Conservation (phyloP, 2,113 vertebrate genomes). For the Brienomyrus longianalis region DNA sequence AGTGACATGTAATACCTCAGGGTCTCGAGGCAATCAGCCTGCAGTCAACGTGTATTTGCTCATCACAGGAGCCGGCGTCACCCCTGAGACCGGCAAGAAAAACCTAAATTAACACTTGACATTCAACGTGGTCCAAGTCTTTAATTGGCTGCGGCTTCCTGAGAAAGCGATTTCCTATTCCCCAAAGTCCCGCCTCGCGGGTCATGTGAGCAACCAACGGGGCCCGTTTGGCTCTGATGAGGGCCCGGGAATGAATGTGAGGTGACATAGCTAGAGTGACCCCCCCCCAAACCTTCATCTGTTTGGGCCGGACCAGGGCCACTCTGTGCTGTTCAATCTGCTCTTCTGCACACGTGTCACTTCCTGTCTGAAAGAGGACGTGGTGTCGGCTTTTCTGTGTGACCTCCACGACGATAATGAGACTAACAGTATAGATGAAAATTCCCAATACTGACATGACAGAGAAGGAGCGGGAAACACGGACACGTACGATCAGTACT, state of each 20-base stretch:
- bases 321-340: not conserved
- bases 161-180: slow-evolving; percentile 99
- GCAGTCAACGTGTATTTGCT: slow-evolving; percentile 98
- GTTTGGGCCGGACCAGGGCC: not conserved
- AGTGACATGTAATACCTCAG: slow-evolving; percentile 89
- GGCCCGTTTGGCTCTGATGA: slow-evolving; percentile 91
- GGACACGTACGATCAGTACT: not conserved
- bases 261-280: slow-evolving; percentile 89
- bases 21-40: slow-evolving; percentile 96
- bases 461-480: not conserved
- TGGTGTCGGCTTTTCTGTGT: not conserved
- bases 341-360: not conserved
- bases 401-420: not conserved
- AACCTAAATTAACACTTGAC: slow-evolving; percentile 99
- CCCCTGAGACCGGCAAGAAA: slow-evolving; percentile 58
- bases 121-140: slow-evolving; percentile 99
- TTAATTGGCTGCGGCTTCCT: slow-evolving; percentile 99
- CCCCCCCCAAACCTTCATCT: slow-evolving; percentile 19
- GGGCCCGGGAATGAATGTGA: slow-evolving; percentile 98
- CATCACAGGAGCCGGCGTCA: slow-evolving; percentile 86
- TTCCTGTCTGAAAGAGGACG: not conserved
- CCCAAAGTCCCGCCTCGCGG: slow-evolving; percentile 85
- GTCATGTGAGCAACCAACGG: slow-evolving; percentile 78
- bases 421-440: not conserved
- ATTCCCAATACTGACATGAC: not conserved